Percentiles rank a stretch among this genome's conserved stretches.
phyloP scores from a whole-genome alignment of 2,113 vertebrate species.

The Xiphorhynchus elegans region DNA sequence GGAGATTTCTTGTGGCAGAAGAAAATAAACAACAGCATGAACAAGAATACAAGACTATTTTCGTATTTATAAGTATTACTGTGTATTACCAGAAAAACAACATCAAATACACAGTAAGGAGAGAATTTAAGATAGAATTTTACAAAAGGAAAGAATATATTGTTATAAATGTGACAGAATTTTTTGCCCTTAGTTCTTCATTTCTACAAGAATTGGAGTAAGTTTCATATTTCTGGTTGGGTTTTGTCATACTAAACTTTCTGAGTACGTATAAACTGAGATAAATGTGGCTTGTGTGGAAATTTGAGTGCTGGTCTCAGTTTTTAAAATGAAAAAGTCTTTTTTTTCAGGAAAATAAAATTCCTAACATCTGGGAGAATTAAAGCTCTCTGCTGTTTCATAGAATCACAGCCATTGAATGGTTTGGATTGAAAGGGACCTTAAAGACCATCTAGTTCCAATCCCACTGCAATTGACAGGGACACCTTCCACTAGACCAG shows the following conservation, averaged over 20 bases:
- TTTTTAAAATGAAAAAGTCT: not conserved
- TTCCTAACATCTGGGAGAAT: not conserved
- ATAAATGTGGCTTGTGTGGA: not conserved
- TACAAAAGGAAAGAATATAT: not conserved
- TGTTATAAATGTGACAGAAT: not conserved
- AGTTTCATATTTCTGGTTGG: not conserved
- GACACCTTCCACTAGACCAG: not conserved
- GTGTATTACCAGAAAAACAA: not conserved
- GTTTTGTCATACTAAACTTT: not conserved
- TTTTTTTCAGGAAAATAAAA: not conserved
- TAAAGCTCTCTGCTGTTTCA: not conserved
- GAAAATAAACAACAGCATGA: not conserved
- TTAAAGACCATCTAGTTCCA: not conserved
- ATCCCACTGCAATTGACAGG: too few relatives aligned
- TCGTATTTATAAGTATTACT: not conserved
- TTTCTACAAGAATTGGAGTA: not conserved
- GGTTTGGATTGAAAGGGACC: not conserved
- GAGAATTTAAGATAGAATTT: not conserved
- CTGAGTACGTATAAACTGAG: not conserved
- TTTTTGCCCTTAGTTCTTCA: not conserved
- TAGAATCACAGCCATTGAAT: not conserved
- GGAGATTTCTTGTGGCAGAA: not conserved
- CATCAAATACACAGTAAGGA: not conserved
- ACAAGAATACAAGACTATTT: not conserved
- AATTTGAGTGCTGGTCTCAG: not conserved